phyloP scores from a whole-genome alignment of 2,113 vertebrate genomes.

The Carassius gibelio region DNA sequence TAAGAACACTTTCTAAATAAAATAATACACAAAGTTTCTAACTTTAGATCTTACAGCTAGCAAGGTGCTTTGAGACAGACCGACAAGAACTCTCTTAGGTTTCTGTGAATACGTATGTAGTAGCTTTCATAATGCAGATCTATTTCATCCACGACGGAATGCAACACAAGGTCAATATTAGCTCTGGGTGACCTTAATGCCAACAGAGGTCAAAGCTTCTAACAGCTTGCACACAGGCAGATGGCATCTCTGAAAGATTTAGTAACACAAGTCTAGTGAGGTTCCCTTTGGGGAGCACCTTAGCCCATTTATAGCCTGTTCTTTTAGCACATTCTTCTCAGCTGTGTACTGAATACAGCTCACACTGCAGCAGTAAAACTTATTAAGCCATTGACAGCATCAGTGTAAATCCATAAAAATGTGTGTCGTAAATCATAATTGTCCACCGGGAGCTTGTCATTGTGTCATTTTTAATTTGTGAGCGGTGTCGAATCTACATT shows the following conservation, averaged over 20 bases:
- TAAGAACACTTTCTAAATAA: not conserved
- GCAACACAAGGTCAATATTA: constrained; percentile 59
- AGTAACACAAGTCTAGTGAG: constrained; percentile 77
- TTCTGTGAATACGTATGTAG: not conserved
- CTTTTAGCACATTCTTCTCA: constrained; percentile 66
- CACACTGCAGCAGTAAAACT: constrained; percentile 59
- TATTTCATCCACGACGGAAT: constrained; percentile 8
- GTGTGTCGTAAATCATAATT: constrained; percentile 38
- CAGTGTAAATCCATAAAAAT: constrained; percentile 39
- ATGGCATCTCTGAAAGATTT: constrained; percentile 79
- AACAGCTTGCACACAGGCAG: constrained; percentile 73
- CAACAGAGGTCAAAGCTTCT: constrained; percentile 73
- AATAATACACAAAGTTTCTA: not conserved
- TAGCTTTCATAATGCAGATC: constrained; percentile 18
- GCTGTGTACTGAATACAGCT: constrained; percentile 64
- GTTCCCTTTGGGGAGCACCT: constrained; percentile 72
- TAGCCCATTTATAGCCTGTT: constrained; percentile 74
- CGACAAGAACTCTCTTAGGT: not conserved
- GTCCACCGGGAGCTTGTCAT: constrained; percentile 14
- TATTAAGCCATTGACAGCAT: constrained; percentile 47
- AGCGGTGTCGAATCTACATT: constrained; percentile 10
- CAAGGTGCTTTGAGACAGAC: not conserved
- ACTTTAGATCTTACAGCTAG: not conserved
- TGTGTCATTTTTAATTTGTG: constrained; percentile 27
- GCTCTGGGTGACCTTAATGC: constrained; percentile 71